Evolutionary conservation across 2,113 vertebrate species (phyloP).

Genomic region (Nannospalax galili): DNA sequence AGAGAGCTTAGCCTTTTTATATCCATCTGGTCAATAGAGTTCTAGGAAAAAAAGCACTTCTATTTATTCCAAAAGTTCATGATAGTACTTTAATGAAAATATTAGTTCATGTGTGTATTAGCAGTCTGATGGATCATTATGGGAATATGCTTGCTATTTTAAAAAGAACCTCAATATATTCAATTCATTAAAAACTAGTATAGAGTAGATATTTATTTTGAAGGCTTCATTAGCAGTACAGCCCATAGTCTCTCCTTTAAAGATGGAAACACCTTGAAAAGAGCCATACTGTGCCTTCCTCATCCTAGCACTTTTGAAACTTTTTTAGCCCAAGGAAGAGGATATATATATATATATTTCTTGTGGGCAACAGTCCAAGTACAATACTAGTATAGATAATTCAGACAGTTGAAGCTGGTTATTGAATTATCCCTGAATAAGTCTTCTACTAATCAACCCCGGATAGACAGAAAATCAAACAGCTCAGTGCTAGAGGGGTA

Average conservation of each 20-base stretch:
- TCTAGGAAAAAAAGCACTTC: background rate
- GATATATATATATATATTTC: background rate
- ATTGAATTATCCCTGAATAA: slow-evolving; percentile 72
- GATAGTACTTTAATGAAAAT: slow-evolving; percentile 40
- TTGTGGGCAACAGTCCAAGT: background rate
- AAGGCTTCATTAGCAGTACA: background rate
- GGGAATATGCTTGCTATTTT: slow-evolving; percentile 14
- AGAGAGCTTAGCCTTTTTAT: background rate
- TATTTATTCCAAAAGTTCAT: background rate
- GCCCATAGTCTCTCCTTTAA: slow-evolving; percentile 10
- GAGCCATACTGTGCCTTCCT: background rate
- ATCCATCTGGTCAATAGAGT: background rate
- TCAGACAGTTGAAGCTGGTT: slow-evolving; percentile 51
- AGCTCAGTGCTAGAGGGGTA: slow-evolving; percentile 81
- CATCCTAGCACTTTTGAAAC: background rate
- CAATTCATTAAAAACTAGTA: slow-evolving; percentile 28
- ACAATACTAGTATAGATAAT: slow-evolving; percentile 38
- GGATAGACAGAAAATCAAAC: slow-evolving; percentile 83
- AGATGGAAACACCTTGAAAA: background rate
- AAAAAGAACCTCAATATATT: slow-evolving; percentile 6
- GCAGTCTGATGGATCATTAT: slow-evolving; percentile 8
- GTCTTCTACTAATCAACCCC: slow-evolving; percentile 76
- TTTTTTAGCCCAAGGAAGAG: slow-evolving; percentile 6
- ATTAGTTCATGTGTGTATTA: background rate
- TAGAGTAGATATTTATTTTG: background rate